Evolutionary conservation across 2,113 vertebrate genomes (phyloP), one percentile per base, ranked within the genome.

Genomic region (Argyrosomus japonicus): DNA sequence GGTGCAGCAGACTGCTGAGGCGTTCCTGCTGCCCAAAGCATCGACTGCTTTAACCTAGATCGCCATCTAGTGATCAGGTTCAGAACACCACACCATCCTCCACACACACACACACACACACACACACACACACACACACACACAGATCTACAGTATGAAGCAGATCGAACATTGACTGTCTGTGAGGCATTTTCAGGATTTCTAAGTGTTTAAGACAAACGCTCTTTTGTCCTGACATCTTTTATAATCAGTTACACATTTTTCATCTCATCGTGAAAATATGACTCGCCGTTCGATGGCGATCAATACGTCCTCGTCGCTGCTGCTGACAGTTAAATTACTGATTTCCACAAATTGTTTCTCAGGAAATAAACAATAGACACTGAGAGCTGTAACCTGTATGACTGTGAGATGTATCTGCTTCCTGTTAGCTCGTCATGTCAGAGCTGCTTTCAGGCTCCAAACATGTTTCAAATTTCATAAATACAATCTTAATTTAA

Each of bases 41-140:
- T 7, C 18, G 36, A 32, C 88, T 87, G 76, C 89, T 92, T 92
- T 90, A 91, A 93, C 92, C 92, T 87, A 84, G 80, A 91, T 92
- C 87, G 88, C 93, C 93, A 93, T 94, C 93, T 94, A 94, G 92
- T 92, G 93, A 74, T 54, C 2, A 1, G 0, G 2, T 1, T 0
- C 21, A 10, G 75, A 17, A 84, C 56, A 2, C 45, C 12, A 23
- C 50, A 17, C n/a, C 65, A 40, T 25, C 27, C 65, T 43, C 45
- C 3, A 32, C 17, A 68, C 19, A 67, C 43, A 43, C 36, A 17
- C 36, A 40, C 36, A 40, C 36, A 40, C 25, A 27, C n/a, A n/a
- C n/a, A n/a, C n/a, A n/a, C n/a, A n/a, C n/a, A n/a, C 36, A 40
- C 36, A 40, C 36, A 40, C 36, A 36, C 36, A 40, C 36, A 40